A percentile compares a stretch with the other conserved stretches of the same genome.
These are phyloP conservation scores for Sceliomorpha sp. DNA, from an alignment of 2,888 invertebrate genomes.

Conservation along the genomic window DNA sequence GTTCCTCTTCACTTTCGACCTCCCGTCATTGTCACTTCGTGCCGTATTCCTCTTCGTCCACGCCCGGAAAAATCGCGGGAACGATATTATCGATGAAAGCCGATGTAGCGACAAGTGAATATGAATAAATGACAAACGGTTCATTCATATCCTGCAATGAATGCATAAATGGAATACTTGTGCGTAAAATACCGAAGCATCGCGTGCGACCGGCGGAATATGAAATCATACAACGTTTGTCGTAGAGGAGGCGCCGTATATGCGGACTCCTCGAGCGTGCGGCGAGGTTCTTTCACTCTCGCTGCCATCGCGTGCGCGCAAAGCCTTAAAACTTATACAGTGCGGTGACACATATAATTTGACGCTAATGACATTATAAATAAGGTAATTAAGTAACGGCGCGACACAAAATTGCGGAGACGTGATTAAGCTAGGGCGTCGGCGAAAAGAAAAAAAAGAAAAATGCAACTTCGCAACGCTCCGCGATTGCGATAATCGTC, in stretches of 20 bases:
- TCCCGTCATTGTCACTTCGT: too few relatives aligned
- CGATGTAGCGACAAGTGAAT: not conserved
- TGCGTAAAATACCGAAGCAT: slow-evolving; percentile 19
- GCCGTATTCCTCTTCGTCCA: too few relatives aligned
- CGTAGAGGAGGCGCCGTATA: slow-evolving; percentile 16
- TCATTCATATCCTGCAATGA: slow-evolving; percentile 35
- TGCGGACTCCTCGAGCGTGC: slow-evolving; percentile 18
- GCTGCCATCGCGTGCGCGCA: slow-evolving; percentile 33
- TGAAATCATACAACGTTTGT: slow-evolving; percentile 26
- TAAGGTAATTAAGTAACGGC: slow-evolving; percentile 4
- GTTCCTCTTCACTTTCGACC: too few relatives aligned
- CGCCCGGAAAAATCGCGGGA: too few relatives aligned
- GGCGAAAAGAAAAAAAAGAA: too few relatives aligned
- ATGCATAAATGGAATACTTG: slow-evolving; percentile 34
- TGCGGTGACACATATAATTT: slow-evolving; percentile 23
- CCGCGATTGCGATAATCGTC: too few relatives aligned
- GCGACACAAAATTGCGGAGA: slow-evolving; percentile 1
- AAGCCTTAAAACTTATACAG: slow-evolving; percentile 35
- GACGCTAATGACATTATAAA: slow-evolving; percentile 12
- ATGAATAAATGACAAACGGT: slow-evolving; percentile 9
- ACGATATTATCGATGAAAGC: too few relatives aligned
- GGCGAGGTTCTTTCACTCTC: slow-evolving; percentile 28
- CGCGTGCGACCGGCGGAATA: slow-evolving; percentile 11
- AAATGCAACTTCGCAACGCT: too few relatives aligned
- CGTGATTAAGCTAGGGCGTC: too few relatives aligned